Conservation (phyloP, 2,797 vertebrate genomes). For the Urophycis tenuis region DNA sequence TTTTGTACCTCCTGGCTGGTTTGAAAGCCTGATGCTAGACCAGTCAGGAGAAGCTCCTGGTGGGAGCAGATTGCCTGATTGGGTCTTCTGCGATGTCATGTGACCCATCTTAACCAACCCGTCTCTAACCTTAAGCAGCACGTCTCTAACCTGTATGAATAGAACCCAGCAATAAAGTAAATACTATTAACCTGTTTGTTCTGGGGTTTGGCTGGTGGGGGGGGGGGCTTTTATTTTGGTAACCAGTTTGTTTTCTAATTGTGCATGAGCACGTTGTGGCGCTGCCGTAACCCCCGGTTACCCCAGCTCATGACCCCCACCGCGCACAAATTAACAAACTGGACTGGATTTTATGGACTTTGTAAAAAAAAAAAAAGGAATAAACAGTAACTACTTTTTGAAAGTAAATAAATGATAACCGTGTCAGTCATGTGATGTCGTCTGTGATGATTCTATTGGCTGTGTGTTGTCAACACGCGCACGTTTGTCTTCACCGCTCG, state of each 20-base stretch:
- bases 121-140: not conserved
- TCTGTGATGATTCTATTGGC: not conserved
- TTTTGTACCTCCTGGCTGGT: slow-evolving; percentile 28
- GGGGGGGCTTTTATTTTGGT: not conserved
- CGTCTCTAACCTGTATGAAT: not conserved
- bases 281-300: not conserved
- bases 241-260: not conserved
- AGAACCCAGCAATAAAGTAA: not conserved
- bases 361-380: slow-evolving; percentile 36
- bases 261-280: slow-evolving; percentile 18
- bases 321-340: slow-evolving; percentile 32
- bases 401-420: not conserved
- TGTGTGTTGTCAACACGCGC: too few species aligned
- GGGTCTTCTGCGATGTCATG: not conserved
- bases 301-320: slow-evolving; percentile 26
- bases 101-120: not conserved
- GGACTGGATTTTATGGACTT: slow-evolving; percentile 49
- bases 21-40: not conserved
- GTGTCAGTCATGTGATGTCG: not conserved
- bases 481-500: too few species aligned
- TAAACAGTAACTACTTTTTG: too few species aligned
- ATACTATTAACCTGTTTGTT: not conserved
- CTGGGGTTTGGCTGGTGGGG: not conserved
- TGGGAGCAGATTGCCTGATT: not conserved
- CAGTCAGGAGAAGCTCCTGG: not conserved